A percentile compares a stretch with the other conserved stretches of the same genome.
phyloP scores from a whole-genome alignment of 2,113 vertebrate species.

The Paratilapia polleni region DNA sequence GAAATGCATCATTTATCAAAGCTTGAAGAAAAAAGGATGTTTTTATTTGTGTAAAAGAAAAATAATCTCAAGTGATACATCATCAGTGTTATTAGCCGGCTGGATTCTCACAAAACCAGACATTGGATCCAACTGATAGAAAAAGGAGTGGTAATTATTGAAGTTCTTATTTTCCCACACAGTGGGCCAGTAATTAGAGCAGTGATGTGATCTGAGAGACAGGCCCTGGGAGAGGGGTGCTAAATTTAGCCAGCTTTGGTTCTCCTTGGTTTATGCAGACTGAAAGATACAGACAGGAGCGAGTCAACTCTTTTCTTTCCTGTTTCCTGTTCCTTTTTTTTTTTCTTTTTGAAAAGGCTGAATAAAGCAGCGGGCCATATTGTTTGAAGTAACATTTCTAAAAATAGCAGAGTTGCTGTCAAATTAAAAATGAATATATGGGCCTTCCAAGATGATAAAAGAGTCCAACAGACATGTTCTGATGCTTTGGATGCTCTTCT shows the following conservation, averaged over 20 bases:
- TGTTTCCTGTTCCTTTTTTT: not conserved
- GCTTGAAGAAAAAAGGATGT: not conserved
- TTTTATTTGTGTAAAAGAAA: conserved; percentile 23
- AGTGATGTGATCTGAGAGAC: conserved; percentile 65
- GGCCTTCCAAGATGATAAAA: conserved; percentile 50
- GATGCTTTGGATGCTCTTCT: conserved; percentile 49
- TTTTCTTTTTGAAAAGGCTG: conserved; percentile 27
- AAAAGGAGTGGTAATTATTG: conserved; percentile 18
- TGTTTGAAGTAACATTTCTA: conserved; percentile 75
- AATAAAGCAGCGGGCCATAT: conserved; percentile 72
- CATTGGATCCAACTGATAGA: not conserved
- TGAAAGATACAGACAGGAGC: conserved; percentile 47
- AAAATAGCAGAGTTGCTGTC: conserved; percentile 80
- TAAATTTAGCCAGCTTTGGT: conserved; percentile 77
- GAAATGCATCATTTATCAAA: conserved; percentile 26
- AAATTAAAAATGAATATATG: conserved; percentile 81
- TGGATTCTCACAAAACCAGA: conserved; percentile 25
- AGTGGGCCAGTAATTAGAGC: conserved; percentile 70
- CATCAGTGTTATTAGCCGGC: conserved; percentile 1
- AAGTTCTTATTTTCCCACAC: conserved; percentile 63
- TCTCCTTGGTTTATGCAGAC: conserved; percentile 51
- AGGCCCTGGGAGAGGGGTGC: conserved; percentile 53
- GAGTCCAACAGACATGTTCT: conserved; percentile 53
- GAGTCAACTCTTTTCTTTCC: conserved; percentile 45
- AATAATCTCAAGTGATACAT: not conserved